phyloP scores from a whole-genome alignment of 2,888 invertebrate species.

The Chymomyza procnemis region DNA sequence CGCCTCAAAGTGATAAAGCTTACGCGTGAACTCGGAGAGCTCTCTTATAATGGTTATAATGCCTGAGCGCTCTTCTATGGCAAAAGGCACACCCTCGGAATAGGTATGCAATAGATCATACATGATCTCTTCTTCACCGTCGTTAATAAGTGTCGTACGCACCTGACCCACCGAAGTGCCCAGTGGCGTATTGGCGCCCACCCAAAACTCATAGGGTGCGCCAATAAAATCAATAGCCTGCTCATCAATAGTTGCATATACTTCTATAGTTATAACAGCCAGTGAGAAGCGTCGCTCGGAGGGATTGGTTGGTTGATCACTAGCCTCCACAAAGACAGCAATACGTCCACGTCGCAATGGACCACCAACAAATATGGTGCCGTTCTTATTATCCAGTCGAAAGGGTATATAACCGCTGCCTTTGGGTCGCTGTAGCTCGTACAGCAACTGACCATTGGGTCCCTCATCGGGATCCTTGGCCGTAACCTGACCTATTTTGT shows the following conservation, averaged over 20 bases:
- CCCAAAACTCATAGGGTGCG: constrained; percentile 94
- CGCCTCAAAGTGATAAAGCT: constrained; percentile 89
- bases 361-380: constrained; percentile 83
- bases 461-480: constrained; percentile 88
- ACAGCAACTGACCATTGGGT: constrained; percentile 86
- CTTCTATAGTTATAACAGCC: constrained; percentile 91
- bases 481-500: constrained; percentile 87
- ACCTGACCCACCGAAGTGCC: constrained; percentile 93
- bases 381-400: constrained; percentile 85
- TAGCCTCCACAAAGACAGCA: constrained; percentile 90
- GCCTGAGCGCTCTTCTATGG: constrained; percentile 92
- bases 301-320: constrained; percentile 89
- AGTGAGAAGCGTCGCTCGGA: constrained; percentile 89
- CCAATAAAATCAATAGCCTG: constrained; percentile 88
- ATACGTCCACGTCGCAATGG: constrained; percentile 86
- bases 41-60: constrained; percentile 91
- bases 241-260: constrained; percentile 79
- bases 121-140: constrained; percentile 82
- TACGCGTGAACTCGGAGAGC: constrained; percentile 83
- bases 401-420: constrained; percentile 85
- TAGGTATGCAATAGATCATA: constrained; percentile 91
- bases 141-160: constrained; percentile 85
- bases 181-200: constrained; percentile 89
- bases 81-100: constrained; percentile 95
- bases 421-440: constrained; percentile 85